phyloP scores from a whole-genome alignment of 2,888 invertebrate species.

The Petrolisthes cinctipes region DNA sequence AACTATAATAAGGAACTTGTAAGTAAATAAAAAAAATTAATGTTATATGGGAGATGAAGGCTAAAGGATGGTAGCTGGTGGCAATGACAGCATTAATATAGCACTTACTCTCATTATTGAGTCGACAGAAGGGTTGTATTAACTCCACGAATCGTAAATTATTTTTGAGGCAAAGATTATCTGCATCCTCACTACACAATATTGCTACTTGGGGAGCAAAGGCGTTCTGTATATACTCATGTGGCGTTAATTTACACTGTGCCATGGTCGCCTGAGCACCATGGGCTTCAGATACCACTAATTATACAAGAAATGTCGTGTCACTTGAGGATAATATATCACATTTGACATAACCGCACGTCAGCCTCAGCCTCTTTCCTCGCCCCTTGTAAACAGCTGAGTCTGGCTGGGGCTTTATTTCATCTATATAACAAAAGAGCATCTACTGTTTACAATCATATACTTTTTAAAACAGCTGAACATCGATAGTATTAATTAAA shows the following conservation, averaged over 20 bases:
- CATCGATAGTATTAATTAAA: no score
- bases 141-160: constrained; percentile 91
- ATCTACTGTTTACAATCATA: constrained; percentile 12
- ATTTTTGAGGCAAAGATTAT: constrained; percentile 87
- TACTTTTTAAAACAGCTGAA: background rate
- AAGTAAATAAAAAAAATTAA: background rate
- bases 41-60: background rate
- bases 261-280: constrained; percentile 68
- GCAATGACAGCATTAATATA: background rate
- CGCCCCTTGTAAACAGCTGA: constrained; percentile 49
- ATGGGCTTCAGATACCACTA: no score
- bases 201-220: constrained; percentile 92
- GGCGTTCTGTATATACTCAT: constrained; percentile 87
- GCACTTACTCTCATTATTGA: constrained; percentile 79
- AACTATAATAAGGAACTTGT: background rate
- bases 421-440: constrained; percentile 35
- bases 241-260: constrained; percentile 70
- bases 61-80: background rate
- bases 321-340: background rate
- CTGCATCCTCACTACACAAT: constrained; percentile 84
- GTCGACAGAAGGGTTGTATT: constrained; percentile 87
- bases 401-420: background rate
- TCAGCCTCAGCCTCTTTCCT: background rate
- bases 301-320: no score
- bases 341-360: background rate